These are phyloP conservation scores for Acropora tenuis DNA, from an alignment of 64 coral and sea anemone genomes.

Conservation along the genomic window DNA sequence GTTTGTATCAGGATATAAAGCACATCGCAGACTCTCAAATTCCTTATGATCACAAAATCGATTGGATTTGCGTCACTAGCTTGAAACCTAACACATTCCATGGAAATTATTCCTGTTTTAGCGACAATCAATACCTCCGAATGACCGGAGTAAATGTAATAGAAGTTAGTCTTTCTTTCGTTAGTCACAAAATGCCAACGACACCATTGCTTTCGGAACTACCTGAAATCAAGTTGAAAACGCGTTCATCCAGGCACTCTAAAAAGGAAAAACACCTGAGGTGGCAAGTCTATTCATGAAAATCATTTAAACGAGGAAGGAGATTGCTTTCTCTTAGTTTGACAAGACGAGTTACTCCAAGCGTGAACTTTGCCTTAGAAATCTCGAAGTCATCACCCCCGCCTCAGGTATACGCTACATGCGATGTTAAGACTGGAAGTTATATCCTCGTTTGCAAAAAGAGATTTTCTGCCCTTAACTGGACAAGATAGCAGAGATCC, in stretches of 20 bases:
- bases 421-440: not conserved
- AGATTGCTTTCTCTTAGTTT: not conserved
- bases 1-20: not conserved
- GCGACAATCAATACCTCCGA: not conserved
- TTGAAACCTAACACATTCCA: not conserved
- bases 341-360: not conserved
- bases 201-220: not conserved
- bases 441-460: not conserved
- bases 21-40: not conserved
- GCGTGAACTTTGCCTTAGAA: not conserved
- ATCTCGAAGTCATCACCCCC: not conserved
- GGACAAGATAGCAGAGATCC: not conserved
- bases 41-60: no score
- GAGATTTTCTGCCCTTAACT: not conserved
- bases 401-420: not conserved
- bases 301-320: not conserved
- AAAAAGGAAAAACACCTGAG: no score
- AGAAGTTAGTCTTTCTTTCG: no score
- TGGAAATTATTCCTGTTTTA: not conserved
- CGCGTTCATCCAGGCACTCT: no score
- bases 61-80: not conserved
- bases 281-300: not conserved
- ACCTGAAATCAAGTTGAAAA: not conserved
- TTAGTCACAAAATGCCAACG: not conserved
- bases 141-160: no score